Evolutionary conservation across 2,888 invertebrate species (phyloP), one percentile per base, ranked within the genome.

Genomic region (Hoplodrina ambigua): DNA sequence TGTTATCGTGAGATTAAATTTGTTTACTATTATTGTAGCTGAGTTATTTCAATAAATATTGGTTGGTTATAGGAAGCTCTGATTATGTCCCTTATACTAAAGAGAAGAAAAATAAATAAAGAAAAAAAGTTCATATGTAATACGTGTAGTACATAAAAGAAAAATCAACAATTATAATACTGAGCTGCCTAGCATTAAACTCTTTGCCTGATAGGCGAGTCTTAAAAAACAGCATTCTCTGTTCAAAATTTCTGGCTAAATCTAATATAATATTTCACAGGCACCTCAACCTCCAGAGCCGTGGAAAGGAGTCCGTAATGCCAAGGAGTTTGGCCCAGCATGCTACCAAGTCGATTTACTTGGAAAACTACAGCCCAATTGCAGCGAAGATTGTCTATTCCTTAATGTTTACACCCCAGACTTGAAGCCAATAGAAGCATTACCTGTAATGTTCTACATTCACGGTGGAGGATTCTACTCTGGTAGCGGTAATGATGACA

Each of bases 391-490:
- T 62, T 94, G 93, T 69, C 83, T 94, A 1, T 92, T 86, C 52
- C 82, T 94, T 1, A 93, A 93, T 63, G 88, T 94, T 4, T 94
- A 93, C 60, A 85, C 93, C 0, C 91, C 91, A 46, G 69, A 87
- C 6, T 11, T 90, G 4, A 81, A 82, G 4, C 86, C 89, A 2
- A 41, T 44, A 0, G 44, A 73, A 1, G 85, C 81, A 0, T 54
- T 90, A 19, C 87, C 92, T 1, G 92, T 93, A 0, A 91, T 93
- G 91, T 82, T 93, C 2, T 92, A 82, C 55, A 89, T 93, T 7
- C 92, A 92, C 37, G 92, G 92, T 13, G 92, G 92, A 7, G 90
- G 81, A 4, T 90, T 85, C 54, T 80, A 76, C 44, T 79, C 84
- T 5, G 92, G 92, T 0, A 91, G 90, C 2, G 92, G 92, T 17